phyloP scores from a whole-genome alignment of 2,797 vertebrate species.

The Hydrocynus forskahlii region DNA sequence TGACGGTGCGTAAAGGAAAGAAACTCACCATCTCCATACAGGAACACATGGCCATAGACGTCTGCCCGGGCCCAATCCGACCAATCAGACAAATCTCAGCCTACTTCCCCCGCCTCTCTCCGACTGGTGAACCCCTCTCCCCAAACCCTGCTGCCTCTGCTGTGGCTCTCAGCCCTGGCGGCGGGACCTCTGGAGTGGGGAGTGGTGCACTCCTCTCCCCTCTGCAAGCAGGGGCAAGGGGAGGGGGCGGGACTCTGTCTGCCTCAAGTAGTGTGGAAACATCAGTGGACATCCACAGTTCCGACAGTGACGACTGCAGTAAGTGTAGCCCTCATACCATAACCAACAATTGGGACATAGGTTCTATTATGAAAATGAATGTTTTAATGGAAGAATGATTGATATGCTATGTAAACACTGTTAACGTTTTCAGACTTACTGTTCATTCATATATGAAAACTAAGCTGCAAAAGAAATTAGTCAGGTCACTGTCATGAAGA shows the following conservation, averaged over 20 bases:
- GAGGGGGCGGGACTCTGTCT: conserved; percentile 42
- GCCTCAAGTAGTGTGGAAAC: conserved; percentile 46
- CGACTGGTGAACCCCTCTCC: conserved; percentile 29
- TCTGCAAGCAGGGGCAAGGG: conserved; percentile 36
- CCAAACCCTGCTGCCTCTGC: conserved; percentile 29
- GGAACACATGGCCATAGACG: conserved; percentile 71
- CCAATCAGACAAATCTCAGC: conserved; percentile 69
- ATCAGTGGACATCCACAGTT: conserved; percentile 51
- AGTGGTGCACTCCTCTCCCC: conserved; percentile 35
- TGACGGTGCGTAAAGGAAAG: conserved; percentile 14
- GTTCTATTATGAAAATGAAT: no score
- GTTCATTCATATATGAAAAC: no score
- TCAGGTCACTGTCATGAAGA: neutral
- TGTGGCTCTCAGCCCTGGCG: conserved; percentile 40
- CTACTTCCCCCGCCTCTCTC: conserved; percentile 67
- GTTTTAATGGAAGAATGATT: no score
- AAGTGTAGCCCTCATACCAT: conserved; percentile 2
- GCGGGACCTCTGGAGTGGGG: conserved; percentile 37
- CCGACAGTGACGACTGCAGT: conserved; percentile 52
- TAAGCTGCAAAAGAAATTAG: neutral
- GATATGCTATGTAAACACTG: no score
- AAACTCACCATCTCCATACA: conserved; percentile 66
- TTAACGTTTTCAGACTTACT: no score
- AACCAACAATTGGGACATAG: neutral
- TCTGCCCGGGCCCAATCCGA: conserved; percentile 66